Evolutionary conservation across 2,113 vertebrate species (phyloP).

Genomic region (Cettia cetti): DNA sequence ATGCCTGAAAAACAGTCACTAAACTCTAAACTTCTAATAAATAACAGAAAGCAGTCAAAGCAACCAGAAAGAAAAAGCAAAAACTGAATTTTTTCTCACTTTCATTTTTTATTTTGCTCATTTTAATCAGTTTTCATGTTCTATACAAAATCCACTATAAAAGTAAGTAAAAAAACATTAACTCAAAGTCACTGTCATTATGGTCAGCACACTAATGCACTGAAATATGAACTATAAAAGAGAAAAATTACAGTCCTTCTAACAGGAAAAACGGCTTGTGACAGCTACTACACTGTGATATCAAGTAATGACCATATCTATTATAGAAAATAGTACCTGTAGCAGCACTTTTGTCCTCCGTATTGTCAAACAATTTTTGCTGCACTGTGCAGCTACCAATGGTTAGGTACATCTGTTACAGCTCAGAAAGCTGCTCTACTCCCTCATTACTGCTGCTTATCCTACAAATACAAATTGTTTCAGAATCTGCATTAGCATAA

Average conservation of each 20-base stretch:
- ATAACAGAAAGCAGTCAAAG: background rate
- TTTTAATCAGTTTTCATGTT: constrained; percentile 1
- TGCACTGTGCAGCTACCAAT: background rate
- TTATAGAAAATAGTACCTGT: background rate
- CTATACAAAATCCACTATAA: background rate
- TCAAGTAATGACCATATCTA: background rate
- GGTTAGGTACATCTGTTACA: background rate
- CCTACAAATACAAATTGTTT: background rate
- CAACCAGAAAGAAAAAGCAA: background rate
- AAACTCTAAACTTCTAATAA: background rate
- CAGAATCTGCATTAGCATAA: background rate
- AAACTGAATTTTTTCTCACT: background rate
- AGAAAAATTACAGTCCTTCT: constrained; percentile 35
- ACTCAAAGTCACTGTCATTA: background rate
- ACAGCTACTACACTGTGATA: background rate
- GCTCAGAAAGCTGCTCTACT: background rate
- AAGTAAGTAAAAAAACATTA: constrained; percentile 8
- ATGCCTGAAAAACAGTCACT: background rate
- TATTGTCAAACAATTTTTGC: background rate
- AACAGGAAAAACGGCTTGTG: constrained; percentile 19
- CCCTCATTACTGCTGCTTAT: background rate
- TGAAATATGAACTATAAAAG: constrained; percentile 34
- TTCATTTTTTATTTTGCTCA: background rate
- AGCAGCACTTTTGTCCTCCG: background rate
- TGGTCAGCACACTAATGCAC: background rate